Evolutionary conservation across 2,797 vertebrate genomes (phyloP), one percentile per base, ranked within the genome.

Genomic region (Smutsia temminckii): DNA sequence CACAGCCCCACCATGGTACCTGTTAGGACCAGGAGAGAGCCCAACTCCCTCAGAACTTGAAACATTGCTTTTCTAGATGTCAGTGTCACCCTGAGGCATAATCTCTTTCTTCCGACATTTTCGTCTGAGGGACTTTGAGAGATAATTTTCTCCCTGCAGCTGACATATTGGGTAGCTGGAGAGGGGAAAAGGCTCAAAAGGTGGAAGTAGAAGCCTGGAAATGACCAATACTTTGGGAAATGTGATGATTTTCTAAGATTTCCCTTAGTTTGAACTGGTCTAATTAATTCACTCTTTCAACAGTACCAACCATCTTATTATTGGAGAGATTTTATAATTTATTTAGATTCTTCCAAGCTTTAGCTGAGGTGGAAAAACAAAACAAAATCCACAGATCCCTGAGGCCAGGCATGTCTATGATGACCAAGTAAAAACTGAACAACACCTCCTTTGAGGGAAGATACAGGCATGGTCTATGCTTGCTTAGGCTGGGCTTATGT

Each of bases 271-370:
- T 91, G 94, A 95, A 98, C 75, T 83, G 94, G 53, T 11, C 95
- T 97, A 97, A 97, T 97, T 91, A 96, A 97, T 97, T 95, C 95
- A 94, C 46, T 94, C 55, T 96, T 96, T 85, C 21, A 97, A 32
- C 51, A 95, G 53, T 46, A 96, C 83, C 96, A 96, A 49, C 55
- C 25, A 59, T 96, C 71, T 97, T 98, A 97, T 97, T 93, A 42
- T 46, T 46, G 42, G 55, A 64, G 53, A 96, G 71, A 96, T 97
- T 97, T 90, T 89, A 84, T 97, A 95, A 97, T 97, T 98, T 98
- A 97, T 97, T 97, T 96, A 96, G 51, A 78, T 27, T 87, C 17
- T 13, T 51, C 40, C 2, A 91, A 80, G 29, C 16, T 69, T 93
- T 80, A 88, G 71, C 29, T 40, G 49, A 87, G 12, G 17, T 37